Percentiles rank a stretch among this genome's conserved stretches.
phyloP scores from a whole-genome alignment of 2,113 vertebrate species.

The Ictidomys tridecemlineatus region DNA sequence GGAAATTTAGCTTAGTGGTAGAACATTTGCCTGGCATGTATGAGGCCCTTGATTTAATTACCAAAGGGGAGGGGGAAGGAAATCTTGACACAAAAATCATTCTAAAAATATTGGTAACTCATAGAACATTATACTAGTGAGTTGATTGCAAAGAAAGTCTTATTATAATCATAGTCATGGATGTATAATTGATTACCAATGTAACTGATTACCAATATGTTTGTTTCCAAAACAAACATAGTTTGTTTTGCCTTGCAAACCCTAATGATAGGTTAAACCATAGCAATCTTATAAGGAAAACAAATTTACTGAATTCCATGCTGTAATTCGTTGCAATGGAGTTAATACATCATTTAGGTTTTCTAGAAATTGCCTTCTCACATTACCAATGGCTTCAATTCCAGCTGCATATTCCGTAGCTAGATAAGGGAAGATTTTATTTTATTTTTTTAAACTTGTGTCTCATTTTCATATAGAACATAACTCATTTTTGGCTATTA shows the following conservation, averaged over 20 bases:
- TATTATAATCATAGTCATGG: background rate
- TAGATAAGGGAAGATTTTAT: constrained; percentile 33
- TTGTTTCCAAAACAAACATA: too few species aligned
- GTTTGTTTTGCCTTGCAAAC: background rate
- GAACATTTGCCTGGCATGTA: too few species aligned
- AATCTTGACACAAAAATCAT: background rate
- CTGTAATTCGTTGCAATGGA: background rate
- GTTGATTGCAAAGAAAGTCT: background rate
- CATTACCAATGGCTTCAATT: background rate
- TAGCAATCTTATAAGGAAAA: background rate
- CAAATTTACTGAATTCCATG: background rate
- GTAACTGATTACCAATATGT: too few species aligned
- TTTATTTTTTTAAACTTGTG: background rate
- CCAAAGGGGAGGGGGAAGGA: background rate
- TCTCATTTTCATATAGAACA: constrained; percentile 10
- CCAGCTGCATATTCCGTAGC: background rate
- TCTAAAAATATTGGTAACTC: background rate
- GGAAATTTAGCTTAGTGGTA: too few species aligned
- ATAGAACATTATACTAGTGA: constrained; percentile 10
- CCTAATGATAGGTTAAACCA: constrained; percentile 6
- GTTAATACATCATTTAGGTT: background rate
- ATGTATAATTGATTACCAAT: background rate
- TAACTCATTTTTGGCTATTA: constrained; percentile 12
- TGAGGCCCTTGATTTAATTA: too few species aligned
- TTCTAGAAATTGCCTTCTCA: constrained; percentile 20